phyloP scores from a whole-genome alignment of 2,797 vertebrate species.

The Aselliscus stoliczkanus region DNA sequence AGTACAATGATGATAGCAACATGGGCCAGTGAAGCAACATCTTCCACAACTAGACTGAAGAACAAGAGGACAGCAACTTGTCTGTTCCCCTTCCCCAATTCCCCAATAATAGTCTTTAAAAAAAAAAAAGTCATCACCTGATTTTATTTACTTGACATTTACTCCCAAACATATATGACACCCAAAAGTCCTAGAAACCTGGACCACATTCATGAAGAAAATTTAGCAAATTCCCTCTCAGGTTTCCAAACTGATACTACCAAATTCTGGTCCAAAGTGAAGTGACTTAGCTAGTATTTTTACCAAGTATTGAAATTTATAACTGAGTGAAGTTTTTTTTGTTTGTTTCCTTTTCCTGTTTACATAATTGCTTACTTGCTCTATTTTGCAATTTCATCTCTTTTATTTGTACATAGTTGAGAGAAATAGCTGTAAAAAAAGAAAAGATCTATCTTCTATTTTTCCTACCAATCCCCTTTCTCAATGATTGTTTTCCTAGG shows the following conservation, averaged over 20 bases:
- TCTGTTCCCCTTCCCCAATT: too few relatives aligned
- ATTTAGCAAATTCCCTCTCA: neutral
- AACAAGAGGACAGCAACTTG: too few relatives aligned
- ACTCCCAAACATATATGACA: neutral
- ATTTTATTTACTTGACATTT: neutral
- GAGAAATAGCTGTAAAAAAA: too few relatives aligned
- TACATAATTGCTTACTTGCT: too few relatives aligned
- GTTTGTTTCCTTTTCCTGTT: neutral
- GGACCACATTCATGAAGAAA: neutral
- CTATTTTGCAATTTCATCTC: neutral
- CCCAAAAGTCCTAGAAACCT: neutral
- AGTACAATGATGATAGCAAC: too few relatives aligned
- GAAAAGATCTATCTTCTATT: too few relatives aligned
- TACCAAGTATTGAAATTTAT: neutral
- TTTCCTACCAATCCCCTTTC: neutral
- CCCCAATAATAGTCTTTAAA: too few relatives aligned
- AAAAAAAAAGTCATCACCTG: neutral
- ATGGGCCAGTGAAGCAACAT: too few relatives aligned
- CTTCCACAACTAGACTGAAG: too few relatives aligned
- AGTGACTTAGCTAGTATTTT: neutral
- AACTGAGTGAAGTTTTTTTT: neutral
- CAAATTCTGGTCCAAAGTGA: neutral
- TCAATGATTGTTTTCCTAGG: too few relatives aligned
- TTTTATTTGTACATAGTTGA: too few relatives aligned
- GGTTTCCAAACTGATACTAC: neutral